Base-by-base conservation (phyloP, 2,888 invertebrate genomes). In the Trimorus sp. region DNA sequence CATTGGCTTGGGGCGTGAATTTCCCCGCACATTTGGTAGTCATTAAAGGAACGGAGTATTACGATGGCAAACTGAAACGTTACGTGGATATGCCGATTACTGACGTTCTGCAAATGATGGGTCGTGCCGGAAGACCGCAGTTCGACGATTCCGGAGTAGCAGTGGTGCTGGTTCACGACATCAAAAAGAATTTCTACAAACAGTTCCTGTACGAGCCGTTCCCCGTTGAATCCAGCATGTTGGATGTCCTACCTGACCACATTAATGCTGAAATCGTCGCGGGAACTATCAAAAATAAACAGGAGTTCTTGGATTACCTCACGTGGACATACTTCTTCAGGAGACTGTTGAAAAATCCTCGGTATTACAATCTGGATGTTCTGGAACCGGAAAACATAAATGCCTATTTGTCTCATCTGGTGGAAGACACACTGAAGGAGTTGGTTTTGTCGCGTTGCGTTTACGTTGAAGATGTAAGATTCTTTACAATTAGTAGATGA, bases 61-160 rank as follows among this genome's bases (percentile, higher is more conserved):
- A 96, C 91, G 99, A 99, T 92, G 99, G 98, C 0, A 99, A 99
- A 91, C 95, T 95, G 38, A 97, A 98, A 90, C 95, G 98, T 86
- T 99, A 99, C 92, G 98, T 99, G 9, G 99, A 99, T 90, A 99
- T 99, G 96, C 99, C 99, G 0, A 99, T 99, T 63, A 99, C 99
- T 0, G 99, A 99, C 92, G 99, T 99, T 0, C 93, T 99, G 75
- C 99, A 99, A 92, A 99, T 99, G 99, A 99, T 99, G 96, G 99
- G 99, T 1, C 94, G 99, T 74, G 99, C 99, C 75, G 99, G 99
- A 0, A 94, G 99, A 69, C 99, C 99, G 0, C 97, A 99, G 93
- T 99, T 96, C 89, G 99, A 99, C 92, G 96, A 96, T 87, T 96
- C 97, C 86, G 99, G 97, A 0, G 95, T 97, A 0, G 97, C 97